Evolutionary conservation across 2,113 vertebrate species (phyloP).

Genomic region (Archocentrus centrarchus): DNA sequence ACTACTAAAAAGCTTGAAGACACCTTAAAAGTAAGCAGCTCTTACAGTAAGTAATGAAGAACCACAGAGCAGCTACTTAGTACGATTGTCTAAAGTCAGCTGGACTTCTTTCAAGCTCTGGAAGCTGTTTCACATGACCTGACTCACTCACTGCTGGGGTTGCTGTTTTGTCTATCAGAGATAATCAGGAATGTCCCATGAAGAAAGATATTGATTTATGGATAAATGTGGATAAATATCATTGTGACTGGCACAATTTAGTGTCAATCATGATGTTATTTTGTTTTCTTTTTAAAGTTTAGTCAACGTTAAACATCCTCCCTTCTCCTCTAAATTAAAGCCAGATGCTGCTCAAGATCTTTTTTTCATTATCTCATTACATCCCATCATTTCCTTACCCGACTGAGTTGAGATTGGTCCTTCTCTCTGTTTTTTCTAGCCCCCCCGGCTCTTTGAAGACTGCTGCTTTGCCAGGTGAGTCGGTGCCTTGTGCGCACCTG

Average conservation of each 20-base stretch:
- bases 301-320: not conserved
- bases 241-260: not conserved
- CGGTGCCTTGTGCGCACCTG: constrained; percentile 41
- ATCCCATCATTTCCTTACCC: not conserved
- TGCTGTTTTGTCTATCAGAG: not conserved
- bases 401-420: constrained; percentile 1
- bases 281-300: not conserved
- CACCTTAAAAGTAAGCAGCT: not conserved
- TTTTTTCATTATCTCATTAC: not conserved
- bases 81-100: not conserved
- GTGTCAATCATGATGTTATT: accelerated
- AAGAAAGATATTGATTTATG: not conserved
- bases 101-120: not conserved
- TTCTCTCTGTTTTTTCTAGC: not conserved
- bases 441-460: constrained; percentile 9
- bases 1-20: not conserved
- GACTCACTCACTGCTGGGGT: not conserved
- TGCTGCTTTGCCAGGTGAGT: constrained; percentile 46
- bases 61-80: not conserved
- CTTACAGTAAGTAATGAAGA: not conserved
- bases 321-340: not conserved
- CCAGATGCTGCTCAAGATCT: not conserved
- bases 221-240: not conserved
- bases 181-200: not conserved
- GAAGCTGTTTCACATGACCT: accelerated